Evolutionary conservation across 1,140 invertebrate species (phyloP), one percentile per base, ranked within the genome.

Genomic region (Scaptodrosophila lebanonensis): DNA sequence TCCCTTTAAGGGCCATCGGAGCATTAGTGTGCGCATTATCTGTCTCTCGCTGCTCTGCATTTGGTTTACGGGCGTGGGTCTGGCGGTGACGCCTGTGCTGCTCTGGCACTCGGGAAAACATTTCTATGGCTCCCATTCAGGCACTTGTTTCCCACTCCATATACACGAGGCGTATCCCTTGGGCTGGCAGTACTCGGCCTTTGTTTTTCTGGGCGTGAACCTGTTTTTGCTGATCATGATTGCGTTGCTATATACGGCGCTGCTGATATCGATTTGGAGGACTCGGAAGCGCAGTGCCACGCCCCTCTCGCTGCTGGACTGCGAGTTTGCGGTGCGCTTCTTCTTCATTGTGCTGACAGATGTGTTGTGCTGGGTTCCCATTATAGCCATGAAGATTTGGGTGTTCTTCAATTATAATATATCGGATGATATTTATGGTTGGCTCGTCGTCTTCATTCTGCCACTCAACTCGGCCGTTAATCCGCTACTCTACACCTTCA

Each of bases 401-500:
- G 93, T 91, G 1, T 88, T 94, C 51, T 86, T 89, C 20, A 87
- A 88, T 52, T 84, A 89, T 36, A 87, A 88, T 42, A 88, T 91
- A 22, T 89, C 90, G 33, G 92, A 90, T 29, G 90, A 93, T 72
- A 84, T 93, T 15, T 91, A 93, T 68, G 92, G 92, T 6, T 94
- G 93, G 92, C 86, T 95, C 1, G 91, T 93, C 0, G 90, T 95
- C 3, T 94, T 95, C 53, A 89, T 95, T 32, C 71, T 95, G 5
- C 94, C 94, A 0, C 88, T 95, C 0, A 95, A 95, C 83, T 93
- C 93, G 0, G 93, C 93, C 0, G 87, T 94, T 0, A 95, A 95
- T 87, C 94, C 94, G 1, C 76, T 95, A 1, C 86, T 95, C 0
- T 95, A 95, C 70, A 95, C 93, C 3, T 93, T 95, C 43, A 93